Evolutionary conservation across 2,888 invertebrate genomes (phyloP), one percentile per base, ranked within the genome.

Genomic region (Nyleta sp.): DNA sequence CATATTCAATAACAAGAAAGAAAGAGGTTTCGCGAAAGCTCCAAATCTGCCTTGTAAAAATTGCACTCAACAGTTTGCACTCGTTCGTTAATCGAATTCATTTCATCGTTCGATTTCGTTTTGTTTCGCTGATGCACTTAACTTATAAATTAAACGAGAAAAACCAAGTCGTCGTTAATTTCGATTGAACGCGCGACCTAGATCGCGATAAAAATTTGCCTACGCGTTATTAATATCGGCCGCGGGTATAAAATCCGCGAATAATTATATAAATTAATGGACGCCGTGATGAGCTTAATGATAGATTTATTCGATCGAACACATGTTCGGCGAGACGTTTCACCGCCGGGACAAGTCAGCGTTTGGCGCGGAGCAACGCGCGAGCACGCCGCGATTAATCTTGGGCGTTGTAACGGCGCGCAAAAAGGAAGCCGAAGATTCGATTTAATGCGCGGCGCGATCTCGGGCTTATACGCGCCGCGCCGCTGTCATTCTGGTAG

Each of bases 361-460:
- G 57, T 50, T 35, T 15, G 42, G 35, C 38, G 22, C 44, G 18
- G 33, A 48, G 52, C 50, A 55, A 57, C 35, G 75, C 57, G 59
- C 70, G 57, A 60, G 57, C 67, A 40, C 15, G 57, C 33, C 35
- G 78, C 78, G 74, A 79, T 79, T 79, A 79, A 74, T 78, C 78
- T 70, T 62, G 74, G 68, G 70, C 78, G 78, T 78, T 78, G 65
- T 70, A 74, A 40, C 73, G 59, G 65, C 59, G 57, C 33, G 78
- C 74, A 78, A 78, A 78, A 78, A 78, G 70, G 74, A 78, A 74
- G 59, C 70, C 70, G 74, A 78, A 55, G 77, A 72, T 74, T 62
- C 67, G 72, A 67, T 68, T 78, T 59, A 78, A 73, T 78, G 72
- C 68, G 68, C 70, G 48, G 65, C 52, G 59, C 67, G 57, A 28